Conservation (phyloP, 2,888 invertebrate species). For the Alsophila aescularia region DNA sequence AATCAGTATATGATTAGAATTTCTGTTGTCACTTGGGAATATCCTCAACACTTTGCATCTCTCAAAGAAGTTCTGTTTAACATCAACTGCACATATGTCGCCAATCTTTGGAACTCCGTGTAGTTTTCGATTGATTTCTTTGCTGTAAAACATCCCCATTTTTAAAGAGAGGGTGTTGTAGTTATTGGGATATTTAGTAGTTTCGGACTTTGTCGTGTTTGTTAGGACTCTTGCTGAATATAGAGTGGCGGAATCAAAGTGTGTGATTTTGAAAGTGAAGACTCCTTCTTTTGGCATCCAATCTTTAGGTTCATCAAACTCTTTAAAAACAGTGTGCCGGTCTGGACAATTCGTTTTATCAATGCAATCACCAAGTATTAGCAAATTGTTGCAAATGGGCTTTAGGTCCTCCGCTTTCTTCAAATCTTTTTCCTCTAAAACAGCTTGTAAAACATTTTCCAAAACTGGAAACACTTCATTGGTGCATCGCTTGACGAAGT, state of each 20-base stretch:
- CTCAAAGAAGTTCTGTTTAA: slow-evolving; percentile 74
- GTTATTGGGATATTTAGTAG: slow-evolving; percentile 60
- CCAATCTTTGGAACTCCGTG: slow-evolving; percentile 78
- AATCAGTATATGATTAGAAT: slow-evolving; percentile 68
- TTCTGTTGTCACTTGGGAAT: slow-evolving; percentile 55
- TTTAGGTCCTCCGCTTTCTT: slow-evolving; percentile 66
- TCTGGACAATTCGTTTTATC: slow-evolving; percentile 81
- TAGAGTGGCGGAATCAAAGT: slow-evolving; percentile 85
- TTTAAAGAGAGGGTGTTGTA: slow-evolving; percentile 64
- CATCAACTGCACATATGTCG: slow-evolving; percentile 82
- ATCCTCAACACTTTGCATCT: slow-evolving; percentile 84
- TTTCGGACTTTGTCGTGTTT: slow-evolving; percentile 42
- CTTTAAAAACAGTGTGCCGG: slow-evolving; percentile 85
- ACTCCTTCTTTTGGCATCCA: slow-evolving; percentile 81
- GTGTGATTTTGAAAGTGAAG: slow-evolving; percentile 83
- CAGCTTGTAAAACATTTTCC: slow-evolving; percentile 59
- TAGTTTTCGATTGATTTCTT: slow-evolving; percentile 59
- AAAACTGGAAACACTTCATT: slow-evolving; percentile 46
- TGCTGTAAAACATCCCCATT: slow-evolving; percentile 68
- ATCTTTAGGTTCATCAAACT: slow-evolving; percentile 78
- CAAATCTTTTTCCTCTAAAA: slow-evolving; percentile 68
- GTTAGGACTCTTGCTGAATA: slow-evolving; percentile 84
- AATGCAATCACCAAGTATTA: slow-evolving; percentile 87
- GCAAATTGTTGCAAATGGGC: slow-evolving; percentile 85
- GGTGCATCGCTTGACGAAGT: slow-evolving; percentile 82